Conservation (phyloP, 2,113 vertebrate genomes). For the Varanus komodoensis region DNA sequence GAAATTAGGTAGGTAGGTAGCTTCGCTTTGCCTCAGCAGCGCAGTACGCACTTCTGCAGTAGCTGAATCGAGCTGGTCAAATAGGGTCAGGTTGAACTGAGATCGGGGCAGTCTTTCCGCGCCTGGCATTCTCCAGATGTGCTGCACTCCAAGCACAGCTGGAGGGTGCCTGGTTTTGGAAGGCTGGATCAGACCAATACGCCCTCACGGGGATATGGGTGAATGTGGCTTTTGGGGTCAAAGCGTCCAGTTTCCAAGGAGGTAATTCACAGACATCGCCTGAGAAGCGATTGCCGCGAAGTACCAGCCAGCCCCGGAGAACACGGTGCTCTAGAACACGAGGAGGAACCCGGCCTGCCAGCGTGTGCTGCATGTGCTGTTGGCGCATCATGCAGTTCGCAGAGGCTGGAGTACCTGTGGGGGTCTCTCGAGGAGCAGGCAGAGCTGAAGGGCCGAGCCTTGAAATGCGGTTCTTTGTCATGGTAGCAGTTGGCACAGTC, state of each 20-base stretch:
- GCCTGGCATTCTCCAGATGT: too few relatives aligned
- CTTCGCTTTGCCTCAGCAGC: background rate
- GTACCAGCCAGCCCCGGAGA: background rate
- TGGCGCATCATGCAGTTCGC: background rate
- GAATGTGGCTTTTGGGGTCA: background rate
- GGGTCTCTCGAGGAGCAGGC: background rate
- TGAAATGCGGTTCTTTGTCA: background rate
- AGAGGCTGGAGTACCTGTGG: background rate
- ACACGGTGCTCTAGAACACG: background rate
- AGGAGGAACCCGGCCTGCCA: background rate
- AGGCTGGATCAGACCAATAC: background rate
- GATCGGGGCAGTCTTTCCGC: too few relatives aligned
- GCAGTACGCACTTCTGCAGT: background rate
- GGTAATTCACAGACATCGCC: background rate
- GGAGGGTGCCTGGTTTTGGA: too few relatives aligned
- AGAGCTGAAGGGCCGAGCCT: background rate
- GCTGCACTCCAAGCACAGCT: too few relatives aligned
- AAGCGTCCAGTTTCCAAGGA: background rate
- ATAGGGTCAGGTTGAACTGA: background rate
- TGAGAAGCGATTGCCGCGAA: background rate
- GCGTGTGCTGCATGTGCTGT: background rate
- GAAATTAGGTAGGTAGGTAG: too few relatives aligned
- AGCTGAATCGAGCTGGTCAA: background rate
- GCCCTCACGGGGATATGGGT: background rate
- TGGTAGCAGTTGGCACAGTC: background rate